phyloP scores from a whole-genome alignment of 1,140 invertebrate genomes.

The Drosophila albomicans region DNA sequence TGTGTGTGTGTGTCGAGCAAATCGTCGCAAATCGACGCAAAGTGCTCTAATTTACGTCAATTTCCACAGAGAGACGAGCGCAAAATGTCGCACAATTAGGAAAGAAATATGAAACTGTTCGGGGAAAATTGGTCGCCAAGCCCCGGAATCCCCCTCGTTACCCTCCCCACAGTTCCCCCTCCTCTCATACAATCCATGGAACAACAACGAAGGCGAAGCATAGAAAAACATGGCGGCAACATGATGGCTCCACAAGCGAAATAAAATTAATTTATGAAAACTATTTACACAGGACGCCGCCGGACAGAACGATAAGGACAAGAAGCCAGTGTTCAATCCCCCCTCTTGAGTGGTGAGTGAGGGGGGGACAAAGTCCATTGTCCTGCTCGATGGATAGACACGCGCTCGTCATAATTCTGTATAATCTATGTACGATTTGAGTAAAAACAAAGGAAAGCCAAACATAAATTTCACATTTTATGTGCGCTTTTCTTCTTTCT shows the following conservation, averaged over 20 bases:
- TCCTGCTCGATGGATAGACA: slow-evolving; percentile 79
- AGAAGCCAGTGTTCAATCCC: slow-evolving; percentile 6
- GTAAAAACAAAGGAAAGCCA: slow-evolving; percentile 81
- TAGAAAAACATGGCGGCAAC: slow-evolving; percentile 32
- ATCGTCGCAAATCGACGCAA: slow-evolving; percentile 77
- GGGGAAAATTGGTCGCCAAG: slow-evolving; percentile 42
- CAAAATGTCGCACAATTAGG: slow-evolving; percentile 71
- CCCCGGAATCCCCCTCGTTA: neutral
- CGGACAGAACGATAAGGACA: slow-evolving; percentile 54
- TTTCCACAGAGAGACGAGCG: slow-evolving; percentile 56
- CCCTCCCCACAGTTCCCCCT: too few species aligned
- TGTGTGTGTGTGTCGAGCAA: slow-evolving; percentile 39
- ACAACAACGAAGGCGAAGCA: slow-evolving; percentile 11
- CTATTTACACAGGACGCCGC: slow-evolving; percentile 68
- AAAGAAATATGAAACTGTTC: slow-evolving; percentile 71
- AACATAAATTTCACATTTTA: slow-evolving; percentile 84
- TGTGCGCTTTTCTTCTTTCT: slow-evolving; percentile 62
- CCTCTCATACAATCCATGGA: neutral
- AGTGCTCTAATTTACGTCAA: slow-evolving; percentile 79
- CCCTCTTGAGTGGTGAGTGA: neutral
- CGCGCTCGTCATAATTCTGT: slow-evolving; percentile 82
- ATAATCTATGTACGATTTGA: slow-evolving; percentile 84
- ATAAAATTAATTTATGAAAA: slow-evolving; percentile 84
- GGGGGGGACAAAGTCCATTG: slow-evolving; percentile 48
- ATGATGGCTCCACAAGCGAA: slow-evolving; percentile 64